Evolutionary conservation across 2,797 vertebrate genomes (phyloP), one percentile per base, ranked within the genome.

Genomic region (Anabas testudineus): DNA sequence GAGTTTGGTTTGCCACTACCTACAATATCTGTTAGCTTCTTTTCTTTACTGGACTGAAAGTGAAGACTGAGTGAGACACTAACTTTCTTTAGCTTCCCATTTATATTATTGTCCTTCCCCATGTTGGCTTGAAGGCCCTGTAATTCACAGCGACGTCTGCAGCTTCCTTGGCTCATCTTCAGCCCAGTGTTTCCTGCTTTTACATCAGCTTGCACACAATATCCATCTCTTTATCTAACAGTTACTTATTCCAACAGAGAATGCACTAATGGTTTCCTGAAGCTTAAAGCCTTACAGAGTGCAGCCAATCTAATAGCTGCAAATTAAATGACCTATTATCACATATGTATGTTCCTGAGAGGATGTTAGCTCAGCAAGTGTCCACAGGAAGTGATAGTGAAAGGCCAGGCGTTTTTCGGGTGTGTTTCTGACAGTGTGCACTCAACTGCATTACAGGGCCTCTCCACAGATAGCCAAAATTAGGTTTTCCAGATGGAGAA

Each of bases 121-220:
- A 61, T 36, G 51, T 71, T 85, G 86, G 56, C 61, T 75, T 19
- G 55, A 77, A 75, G 54, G 41, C 54, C 43, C 64, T 57, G 69
- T 67, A 87, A 85, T 73, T 83, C 78, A 81, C 49, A 74, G 70
- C 60, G 28, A 61, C 65, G 57, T 74, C 74, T 69, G 61, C 71
- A 78, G 81, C 73, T 76, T 78, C 67, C 30, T 47, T 67, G 59
- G 71, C 75, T 67, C 32, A 0, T 42, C 60, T 37, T 69, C 69
- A 67, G 61, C 43, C 12, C n/a, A 14, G 39, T 28, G 41, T 61
- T 82, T 74, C 66, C 49, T 48, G 45, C 39, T 46, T 73, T 51
- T 65, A 57, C 47, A 10, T 56, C 66, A 55, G 49, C 41, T 67
- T 24, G 43, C 73, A 81, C 28, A 59, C 53, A 72, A 32, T 48